Percentiles rank a stretch among this genome's conserved stretches.
phyloP scores from a whole-genome alignment of 2,113 vertebrate species.

The Montifringilla adamsi region DNA sequence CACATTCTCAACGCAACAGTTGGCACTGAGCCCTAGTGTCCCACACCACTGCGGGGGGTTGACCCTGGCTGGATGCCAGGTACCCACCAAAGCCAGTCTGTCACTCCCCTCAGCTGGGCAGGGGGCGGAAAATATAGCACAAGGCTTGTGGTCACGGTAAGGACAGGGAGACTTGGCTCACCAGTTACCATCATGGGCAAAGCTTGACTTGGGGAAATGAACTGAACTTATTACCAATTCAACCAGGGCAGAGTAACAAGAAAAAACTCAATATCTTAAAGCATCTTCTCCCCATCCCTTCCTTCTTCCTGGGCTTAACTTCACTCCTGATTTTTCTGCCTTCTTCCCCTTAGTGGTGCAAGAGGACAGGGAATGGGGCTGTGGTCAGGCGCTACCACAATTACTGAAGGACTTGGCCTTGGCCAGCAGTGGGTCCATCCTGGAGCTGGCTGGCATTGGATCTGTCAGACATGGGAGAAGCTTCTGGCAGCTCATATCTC shows the following conservation, averaged over 20 bases:
- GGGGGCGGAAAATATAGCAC: neutral
- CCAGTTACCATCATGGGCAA: neutral
- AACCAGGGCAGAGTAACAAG: neutral
- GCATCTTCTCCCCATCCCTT: neutral
- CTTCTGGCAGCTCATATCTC: neutral
- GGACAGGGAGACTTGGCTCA: neutral
- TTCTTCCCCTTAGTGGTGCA: neutral
- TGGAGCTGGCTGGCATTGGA: neutral
- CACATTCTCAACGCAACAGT: neutral
- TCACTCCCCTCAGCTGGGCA: neutral
- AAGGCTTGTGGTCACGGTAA: rapidly evolving
- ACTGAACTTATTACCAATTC: neutral
- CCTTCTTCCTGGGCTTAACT: neutral
- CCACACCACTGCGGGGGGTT: neutral
- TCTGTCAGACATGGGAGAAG: neutral
- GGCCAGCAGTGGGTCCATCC: neutral
- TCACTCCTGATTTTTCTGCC: neutral
- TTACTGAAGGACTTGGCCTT: neutral
- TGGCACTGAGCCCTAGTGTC: neutral
- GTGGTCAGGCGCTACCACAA: neutral
- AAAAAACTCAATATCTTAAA: neutral
- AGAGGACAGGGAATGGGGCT: neutral
- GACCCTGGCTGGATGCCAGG: neutral
- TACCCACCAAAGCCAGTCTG: neutral
- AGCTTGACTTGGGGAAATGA: neutral